Evolutionary conservation across 2,113 vertebrate genomes (phyloP).

Genomic region (Chamaetylas fuelleborni): DNA sequence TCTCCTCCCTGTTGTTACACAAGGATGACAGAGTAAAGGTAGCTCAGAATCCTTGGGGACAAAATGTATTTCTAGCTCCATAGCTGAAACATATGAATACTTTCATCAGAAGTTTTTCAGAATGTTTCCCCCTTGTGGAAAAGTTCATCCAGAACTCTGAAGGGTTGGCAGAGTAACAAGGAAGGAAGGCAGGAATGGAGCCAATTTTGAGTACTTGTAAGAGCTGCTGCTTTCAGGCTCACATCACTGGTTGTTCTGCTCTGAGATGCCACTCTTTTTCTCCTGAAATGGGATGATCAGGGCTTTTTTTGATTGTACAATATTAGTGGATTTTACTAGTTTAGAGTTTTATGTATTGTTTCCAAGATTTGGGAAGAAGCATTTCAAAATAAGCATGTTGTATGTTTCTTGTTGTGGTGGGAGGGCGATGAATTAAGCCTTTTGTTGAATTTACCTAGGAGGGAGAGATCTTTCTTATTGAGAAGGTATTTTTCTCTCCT

Average conservation of each 20-base stretch:
- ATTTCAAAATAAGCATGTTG: not conserved
- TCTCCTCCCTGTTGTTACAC: not conserved
- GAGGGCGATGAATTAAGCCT: not conserved
- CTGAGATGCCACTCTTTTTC: not conserved
- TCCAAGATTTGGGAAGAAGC: not conserved
- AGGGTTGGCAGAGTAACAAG: not conserved
- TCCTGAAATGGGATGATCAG: not conserved
- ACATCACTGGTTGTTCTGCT: not conserved
- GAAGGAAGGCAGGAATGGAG: not conserved
- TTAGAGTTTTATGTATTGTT: not conserved
- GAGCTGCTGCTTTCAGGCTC: not conserved
- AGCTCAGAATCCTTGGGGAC: not conserved
- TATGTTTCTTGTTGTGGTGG: not conserved
- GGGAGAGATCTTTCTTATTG: not conserved
- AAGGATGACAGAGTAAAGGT: not conserved
- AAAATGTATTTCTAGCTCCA: not conserved
- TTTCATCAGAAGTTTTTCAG: not conserved
- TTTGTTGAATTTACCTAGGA: not conserved
- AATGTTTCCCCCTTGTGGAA: not conserved
- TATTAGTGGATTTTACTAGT: not conserved
- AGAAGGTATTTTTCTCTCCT: not conserved
- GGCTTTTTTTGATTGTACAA: fast-evolving
- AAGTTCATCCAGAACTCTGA: not conserved
- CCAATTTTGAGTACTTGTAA: not conserved
- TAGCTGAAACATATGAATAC: not conserved